A percentile compares a stretch with the other conserved stretches of the same genome.
Evolutionary conservation across 2,888 invertebrate genomes (phyloP).

Genomic region (Caradrina clavipalpis): DNA sequence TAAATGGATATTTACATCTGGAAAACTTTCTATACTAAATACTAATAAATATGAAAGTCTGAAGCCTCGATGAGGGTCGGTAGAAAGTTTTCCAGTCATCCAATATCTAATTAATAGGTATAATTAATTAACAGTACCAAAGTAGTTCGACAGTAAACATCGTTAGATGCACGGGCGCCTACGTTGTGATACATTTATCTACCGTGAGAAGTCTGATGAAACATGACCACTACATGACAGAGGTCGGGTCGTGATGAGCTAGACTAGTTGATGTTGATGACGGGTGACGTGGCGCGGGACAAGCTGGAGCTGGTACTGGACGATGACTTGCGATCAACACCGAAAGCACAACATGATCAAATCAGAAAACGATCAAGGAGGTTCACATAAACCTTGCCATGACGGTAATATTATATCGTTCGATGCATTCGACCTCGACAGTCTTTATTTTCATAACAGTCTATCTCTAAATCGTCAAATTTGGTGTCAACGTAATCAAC

Average conservation of each 20-base stretch:
- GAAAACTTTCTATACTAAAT: constrained; percentile 87
- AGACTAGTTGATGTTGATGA: constrained; percentile 77
- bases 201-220: constrained; percentile 86
- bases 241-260: constrained; percentile 85
- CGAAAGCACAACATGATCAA: constrained; percentile 89
- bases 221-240: constrained; percentile 87
- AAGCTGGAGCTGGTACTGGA: constrained; percentile 83
- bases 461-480: constrained; percentile 83
- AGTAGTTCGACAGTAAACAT: constrained; percentile 78
- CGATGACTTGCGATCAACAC: constrained; percentile 86
- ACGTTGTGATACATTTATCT: constrained; percentile 91
- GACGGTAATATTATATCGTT: constrained; percentile 73
- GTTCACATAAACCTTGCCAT: constrained; percentile 81
- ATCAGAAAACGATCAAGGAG: constrained; percentile 79
- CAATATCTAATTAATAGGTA: constrained; percentile 59
- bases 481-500: constrained; percentile 85
- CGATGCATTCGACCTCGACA: constrained; percentile 88
- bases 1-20: constrained; percentile 76
- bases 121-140: constrained; percentile 72
- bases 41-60: constrained; percentile 76
- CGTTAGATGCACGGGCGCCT: constrained; percentile 88
- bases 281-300: constrained; percentile 85
- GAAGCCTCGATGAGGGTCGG: constrained; percentile 74
- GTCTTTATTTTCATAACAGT: constrained; percentile 85
- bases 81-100: constrained; percentile 88